Conservation (phyloP, 2,113 vertebrate genomes). For the Callipepla californica region DNA sequence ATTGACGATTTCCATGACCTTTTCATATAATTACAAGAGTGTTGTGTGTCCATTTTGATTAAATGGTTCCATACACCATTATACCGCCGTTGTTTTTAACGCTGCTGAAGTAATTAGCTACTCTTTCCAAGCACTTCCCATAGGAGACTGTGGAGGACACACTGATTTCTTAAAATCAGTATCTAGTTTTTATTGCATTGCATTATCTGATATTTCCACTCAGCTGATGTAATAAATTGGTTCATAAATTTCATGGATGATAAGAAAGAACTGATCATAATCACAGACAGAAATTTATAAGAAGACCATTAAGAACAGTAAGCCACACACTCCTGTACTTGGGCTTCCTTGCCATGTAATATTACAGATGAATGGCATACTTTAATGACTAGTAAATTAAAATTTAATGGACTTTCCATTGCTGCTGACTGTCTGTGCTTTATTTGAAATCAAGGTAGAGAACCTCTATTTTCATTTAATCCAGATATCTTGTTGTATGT, state of each 20-base stretch:
- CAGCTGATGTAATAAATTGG: slow-evolving; percentile 24
- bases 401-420: slow-evolving; percentile 24
- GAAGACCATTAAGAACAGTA: slow-evolving; percentile 39
- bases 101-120: slow-evolving; percentile 35
- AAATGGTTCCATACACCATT: slow-evolving; percentile 61
- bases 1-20: slow-evolving; percentile 74
- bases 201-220: slow-evolving; percentile 41
- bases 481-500: not conserved
- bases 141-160: not conserved
- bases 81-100: slow-evolving; percentile 25
- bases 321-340: not conserved
- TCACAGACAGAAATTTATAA: slow-evolving; percentile 27
- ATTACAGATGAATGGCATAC: slow-evolving; percentile 11
- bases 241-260: slow-evolving; percentile 35
- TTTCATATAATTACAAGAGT: slow-evolving; percentile 69
- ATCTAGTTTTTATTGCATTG: not conserved
- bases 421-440: not conserved
- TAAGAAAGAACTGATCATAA: slow-evolving; percentile 23
- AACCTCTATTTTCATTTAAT: not conserved
- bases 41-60: slow-evolving; percentile 68
- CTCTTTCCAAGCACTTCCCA: not conserved
- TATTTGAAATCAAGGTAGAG: slow-evolving; percentile 12
- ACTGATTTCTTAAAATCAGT: slow-evolving; percentile 38
- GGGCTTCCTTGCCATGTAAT: not conserved
- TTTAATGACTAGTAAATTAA: slow-evolving; percentile 37